Percentiles rank a stretch among this genome's conserved stretches.
These are phyloP conservation scores for Pagetopsis macropterus DNA, from an alignment of 2,797 vertebrate genomes.

Conservation along the genomic window DNA sequence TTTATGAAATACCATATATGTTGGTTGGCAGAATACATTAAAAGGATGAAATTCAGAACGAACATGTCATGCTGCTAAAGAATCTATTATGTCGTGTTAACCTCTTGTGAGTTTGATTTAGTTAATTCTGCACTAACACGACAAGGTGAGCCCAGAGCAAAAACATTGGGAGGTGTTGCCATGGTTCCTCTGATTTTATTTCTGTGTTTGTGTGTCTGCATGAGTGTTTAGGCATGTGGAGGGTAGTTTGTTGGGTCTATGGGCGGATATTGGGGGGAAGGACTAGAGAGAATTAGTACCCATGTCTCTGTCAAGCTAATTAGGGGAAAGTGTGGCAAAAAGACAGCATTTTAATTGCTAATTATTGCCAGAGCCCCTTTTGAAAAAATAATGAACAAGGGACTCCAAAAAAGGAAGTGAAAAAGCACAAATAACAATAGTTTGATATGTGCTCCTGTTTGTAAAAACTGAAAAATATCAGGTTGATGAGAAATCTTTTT, in stretches of 20 bases:
- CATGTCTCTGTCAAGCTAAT: conserved; percentile 79
- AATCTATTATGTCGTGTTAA: conserved; percentile 31
- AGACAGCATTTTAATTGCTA: conserved; percentile 83
- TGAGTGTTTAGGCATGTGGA: conserved; percentile 15
- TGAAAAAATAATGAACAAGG: conserved; percentile 71
- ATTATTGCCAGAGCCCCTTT: conserved; percentile 77
- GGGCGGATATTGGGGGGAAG: conserved; percentile 25
- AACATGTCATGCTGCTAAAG: conserved; percentile 22
- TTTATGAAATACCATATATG: neutral
- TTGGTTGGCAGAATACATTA: neutral
- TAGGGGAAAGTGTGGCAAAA: conserved; percentile 76
- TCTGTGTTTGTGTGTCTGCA: conserved; percentile 20
- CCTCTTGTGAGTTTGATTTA: conserved; percentile 36
- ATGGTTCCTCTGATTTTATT: conserved; percentile 56
- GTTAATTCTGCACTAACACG: conserved; percentile 43
- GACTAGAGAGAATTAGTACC: conserved; percentile 62
- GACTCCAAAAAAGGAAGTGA: conserved; percentile 31
- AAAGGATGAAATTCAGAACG: neutral
- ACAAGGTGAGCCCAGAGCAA: conserved; percentile 38
- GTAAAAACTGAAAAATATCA: conserved; percentile 25
- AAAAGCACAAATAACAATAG: conserved; percentile 63
- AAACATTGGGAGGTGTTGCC: conserved; percentile 56
- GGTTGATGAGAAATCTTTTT: conserved; percentile 31
- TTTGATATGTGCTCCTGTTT: conserved; percentile 41
- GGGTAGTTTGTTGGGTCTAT: conserved; percentile 28